phyloP scores from a whole-genome alignment of 1,140 invertebrate genomes.

The Drosophila insularis region DNA sequence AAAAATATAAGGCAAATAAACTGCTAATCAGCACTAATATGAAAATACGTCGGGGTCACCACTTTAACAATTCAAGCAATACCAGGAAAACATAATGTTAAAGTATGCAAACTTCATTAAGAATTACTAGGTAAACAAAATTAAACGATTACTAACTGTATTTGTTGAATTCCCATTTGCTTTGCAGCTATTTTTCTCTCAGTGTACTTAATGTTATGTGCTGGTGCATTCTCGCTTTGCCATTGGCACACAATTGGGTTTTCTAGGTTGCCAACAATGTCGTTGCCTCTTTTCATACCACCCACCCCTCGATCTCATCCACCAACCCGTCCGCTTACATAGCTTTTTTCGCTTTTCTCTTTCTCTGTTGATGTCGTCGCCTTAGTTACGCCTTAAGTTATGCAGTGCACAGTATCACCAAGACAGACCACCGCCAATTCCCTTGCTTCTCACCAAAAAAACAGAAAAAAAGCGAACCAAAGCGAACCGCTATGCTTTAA shows the following conservation, averaged over 20 bases:
- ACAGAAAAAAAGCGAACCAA: neutral
- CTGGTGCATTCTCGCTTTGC: constrained; percentile 38
- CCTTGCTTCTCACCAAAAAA: neutral
- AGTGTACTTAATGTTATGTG: constrained; percentile 37
- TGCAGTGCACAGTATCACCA: constrained; percentile 56
- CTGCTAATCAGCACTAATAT: neutral
- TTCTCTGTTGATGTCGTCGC: constrained; percentile 39
- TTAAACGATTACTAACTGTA: too few species aligned
- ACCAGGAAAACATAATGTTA: too few species aligned
- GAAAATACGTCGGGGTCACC: neutral
- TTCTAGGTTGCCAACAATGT: constrained; percentile 35
- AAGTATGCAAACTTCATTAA: too few species aligned
- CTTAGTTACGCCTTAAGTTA: constrained; percentile 69
- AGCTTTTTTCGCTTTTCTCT: constrained; percentile 27
- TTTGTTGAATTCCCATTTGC: too few species aligned
- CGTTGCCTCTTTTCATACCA: constrained; percentile 4
- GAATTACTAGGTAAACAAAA: neutral
- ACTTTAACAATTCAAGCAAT: neutral
- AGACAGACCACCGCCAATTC: constrained; percentile 24
- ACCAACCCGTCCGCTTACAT: neutral
- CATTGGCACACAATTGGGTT: constrained; percentile 71
- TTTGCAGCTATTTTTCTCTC: constrained; percentile 18
- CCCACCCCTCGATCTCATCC: neutral
- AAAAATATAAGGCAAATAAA: too few species aligned
- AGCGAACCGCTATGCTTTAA: neutral